Evolutionary conservation across 2,888 invertebrate species (phyloP).

Genomic region (Chalcosyrphus nemorum): DNA sequence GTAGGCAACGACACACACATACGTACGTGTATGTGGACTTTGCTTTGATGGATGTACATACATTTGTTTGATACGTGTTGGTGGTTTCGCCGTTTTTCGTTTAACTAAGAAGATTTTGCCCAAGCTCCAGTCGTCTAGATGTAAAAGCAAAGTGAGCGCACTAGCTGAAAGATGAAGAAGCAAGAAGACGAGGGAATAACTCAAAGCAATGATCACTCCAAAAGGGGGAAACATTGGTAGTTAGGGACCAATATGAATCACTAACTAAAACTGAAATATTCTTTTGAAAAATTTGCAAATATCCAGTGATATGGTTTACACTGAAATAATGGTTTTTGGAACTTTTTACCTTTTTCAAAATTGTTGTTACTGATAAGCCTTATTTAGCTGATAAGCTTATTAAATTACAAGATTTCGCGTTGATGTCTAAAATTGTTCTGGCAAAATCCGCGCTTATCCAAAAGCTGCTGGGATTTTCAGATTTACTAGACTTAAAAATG

Average conservation of each 20-base stretch:
- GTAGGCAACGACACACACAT: conserved; percentile 25
- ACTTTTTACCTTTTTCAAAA: too few species aligned
- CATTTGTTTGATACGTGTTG: conserved; percentile 28
- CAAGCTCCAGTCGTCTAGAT: conserved; percentile 62
- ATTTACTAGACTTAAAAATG: too few species aligned
- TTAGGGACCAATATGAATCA: conserved; percentile 23
- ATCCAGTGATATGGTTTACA: too few species aligned
- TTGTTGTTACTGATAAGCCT: too few species aligned
- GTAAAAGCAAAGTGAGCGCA: conserved; percentile 56
- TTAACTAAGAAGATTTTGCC: conserved; percentile 60
- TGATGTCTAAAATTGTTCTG: too few species aligned
- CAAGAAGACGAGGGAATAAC: conserved; percentile 48
- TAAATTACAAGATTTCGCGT: too few species aligned
- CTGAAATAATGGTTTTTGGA: too few species aligned
- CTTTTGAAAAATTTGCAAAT: too few species aligned
- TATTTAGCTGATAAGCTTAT: too few species aligned
- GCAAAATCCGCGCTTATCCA: too few species aligned
- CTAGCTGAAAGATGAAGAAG: conserved; percentile 60
- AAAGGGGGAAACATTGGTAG: conserved; percentile 35
- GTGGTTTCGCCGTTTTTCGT: conserved; percentile 50
- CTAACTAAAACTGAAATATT: too few species aligned
- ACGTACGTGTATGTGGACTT: conserved; percentile 20
- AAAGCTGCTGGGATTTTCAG: too few species aligned
- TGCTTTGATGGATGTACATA: conserved; percentile 2
- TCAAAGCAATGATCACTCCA: conserved; percentile 50